Conservation (phyloP, 2,113 vertebrate genomes). For the Hystrix cristata region DNA sequence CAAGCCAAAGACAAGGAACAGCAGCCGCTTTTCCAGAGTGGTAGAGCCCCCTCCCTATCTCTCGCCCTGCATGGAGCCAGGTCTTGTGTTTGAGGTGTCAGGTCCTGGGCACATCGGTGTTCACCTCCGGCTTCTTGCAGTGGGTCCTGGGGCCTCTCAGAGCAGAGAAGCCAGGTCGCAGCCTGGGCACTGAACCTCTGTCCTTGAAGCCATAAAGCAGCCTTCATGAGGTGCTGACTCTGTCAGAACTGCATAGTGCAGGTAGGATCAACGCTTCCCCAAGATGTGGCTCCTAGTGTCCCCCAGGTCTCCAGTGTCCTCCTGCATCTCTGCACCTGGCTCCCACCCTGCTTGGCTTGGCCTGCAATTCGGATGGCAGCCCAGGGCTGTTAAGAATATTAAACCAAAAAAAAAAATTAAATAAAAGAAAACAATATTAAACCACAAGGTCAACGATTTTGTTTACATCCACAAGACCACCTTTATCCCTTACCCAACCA, state of each 20-base stretch:
- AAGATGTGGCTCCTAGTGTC: not conserved
- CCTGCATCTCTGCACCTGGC: not conserved
- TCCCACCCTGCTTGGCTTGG: not conserved
- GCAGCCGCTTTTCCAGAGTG: not conserved
- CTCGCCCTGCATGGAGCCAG: fast-evolving
- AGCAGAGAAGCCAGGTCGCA: not conserved
- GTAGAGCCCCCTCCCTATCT: too few species aligned
- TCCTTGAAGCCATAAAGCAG: not conserved
- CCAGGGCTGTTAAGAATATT: not conserved
- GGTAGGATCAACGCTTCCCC: not conserved
- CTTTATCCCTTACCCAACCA: not conserved
- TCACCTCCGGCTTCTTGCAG: not conserved
- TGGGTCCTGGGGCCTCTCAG: not conserved
- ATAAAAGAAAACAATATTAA: not conserved
- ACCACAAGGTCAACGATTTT: conserved; percentile 6
- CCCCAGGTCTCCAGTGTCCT: not conserved
- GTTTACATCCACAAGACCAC: conserved; percentile 58
- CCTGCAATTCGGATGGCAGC: not conserved
- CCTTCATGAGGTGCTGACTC: not conserved
- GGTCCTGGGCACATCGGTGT: not conserved
- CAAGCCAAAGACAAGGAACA: too few species aligned
- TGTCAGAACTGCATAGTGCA: fast-evolving
- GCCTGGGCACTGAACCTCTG: not conserved
- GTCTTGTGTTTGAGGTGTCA: not conserved
- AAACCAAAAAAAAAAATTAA: not conserved